Percentiles rank a stretch among this genome's conserved stretches.
These are phyloP conservation scores for Tipula confusa DNA, from an alignment of 2,888 invertebrate genomes.

Conservation along the genomic window DNA sequence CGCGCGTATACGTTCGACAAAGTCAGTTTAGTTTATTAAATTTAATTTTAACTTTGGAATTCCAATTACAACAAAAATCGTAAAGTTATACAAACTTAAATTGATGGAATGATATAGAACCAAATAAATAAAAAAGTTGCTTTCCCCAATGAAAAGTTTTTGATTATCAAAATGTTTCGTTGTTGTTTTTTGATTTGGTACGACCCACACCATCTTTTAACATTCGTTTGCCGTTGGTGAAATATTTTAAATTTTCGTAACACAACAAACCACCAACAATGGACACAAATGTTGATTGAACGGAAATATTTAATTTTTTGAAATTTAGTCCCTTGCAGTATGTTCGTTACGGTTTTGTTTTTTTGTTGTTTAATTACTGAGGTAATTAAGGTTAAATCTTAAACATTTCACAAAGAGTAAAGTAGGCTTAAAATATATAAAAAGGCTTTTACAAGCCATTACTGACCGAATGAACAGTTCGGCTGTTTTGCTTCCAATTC, in stretches of 20 bases:
- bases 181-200: background rate
- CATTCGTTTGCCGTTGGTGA: background rate
- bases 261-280: background rate
- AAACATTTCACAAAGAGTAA: no score
- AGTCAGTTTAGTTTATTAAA: background rate
- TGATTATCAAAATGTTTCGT: background rate
- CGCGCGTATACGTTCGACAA: background rate
- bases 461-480: no score
- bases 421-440: no score
- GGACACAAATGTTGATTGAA: background rate
- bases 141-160: background rate
- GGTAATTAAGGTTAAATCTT: constrained; percentile 1
- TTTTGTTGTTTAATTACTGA: background rate
- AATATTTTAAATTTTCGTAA: background rate
- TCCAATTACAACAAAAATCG: background rate
- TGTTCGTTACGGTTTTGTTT: background rate
- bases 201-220: background rate
- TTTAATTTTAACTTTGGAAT: background rate
- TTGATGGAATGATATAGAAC: background rate
- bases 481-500: no score
- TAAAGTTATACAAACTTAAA: background rate
- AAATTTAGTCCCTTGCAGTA: background rate
- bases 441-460: no score
- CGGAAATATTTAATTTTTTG: background rate
- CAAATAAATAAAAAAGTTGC: background rate